Evolutionary conservation across 2,888 invertebrate genomes (phyloP).

Genomic region (Harmothoe impar): DNA sequence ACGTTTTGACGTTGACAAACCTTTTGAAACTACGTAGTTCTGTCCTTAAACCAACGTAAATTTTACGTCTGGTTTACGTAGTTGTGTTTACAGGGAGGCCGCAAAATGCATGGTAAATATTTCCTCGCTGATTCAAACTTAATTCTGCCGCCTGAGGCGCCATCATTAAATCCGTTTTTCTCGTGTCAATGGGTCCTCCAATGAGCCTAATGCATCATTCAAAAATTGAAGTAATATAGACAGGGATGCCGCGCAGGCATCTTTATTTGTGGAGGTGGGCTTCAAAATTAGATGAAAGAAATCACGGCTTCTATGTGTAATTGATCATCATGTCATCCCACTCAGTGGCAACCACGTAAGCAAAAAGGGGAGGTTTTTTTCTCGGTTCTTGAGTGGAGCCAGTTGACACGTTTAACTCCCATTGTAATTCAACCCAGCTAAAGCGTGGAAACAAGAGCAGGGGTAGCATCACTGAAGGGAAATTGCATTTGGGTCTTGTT

Average conservation of each 20-base stretch:
- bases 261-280: not conserved
- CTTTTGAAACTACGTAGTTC: too few species aligned
- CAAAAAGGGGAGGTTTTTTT: not conserved
- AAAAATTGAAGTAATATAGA: slow-evolving; percentile 23
- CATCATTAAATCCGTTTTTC: not conserved
- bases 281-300: slow-evolving; percentile 5
- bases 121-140: not conserved
- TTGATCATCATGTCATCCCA: slow-evolving; percentile 16
- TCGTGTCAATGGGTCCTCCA: not conserved
- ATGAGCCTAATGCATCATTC: not conserved
- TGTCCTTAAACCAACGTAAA: too few species aligned
- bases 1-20: too few species aligned
- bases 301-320: not conserved
- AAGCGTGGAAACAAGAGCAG: too few species aligned
- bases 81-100: too few species aligned
- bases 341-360: not conserved
- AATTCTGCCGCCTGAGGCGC: not conserved
- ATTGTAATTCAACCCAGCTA: too few species aligned
- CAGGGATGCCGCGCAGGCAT: not conserved
- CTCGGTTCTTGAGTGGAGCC: not conserved
- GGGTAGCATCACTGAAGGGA: too few species aligned
- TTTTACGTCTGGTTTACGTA: too few species aligned
- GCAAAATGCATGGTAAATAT: not conserved
- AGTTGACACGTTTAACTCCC: too few species aligned
- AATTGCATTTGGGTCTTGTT: too few species aligned